phyloP scores from a whole-genome alignment of 2,888 invertebrate genomes.

The Microplitis manilae region DNA sequence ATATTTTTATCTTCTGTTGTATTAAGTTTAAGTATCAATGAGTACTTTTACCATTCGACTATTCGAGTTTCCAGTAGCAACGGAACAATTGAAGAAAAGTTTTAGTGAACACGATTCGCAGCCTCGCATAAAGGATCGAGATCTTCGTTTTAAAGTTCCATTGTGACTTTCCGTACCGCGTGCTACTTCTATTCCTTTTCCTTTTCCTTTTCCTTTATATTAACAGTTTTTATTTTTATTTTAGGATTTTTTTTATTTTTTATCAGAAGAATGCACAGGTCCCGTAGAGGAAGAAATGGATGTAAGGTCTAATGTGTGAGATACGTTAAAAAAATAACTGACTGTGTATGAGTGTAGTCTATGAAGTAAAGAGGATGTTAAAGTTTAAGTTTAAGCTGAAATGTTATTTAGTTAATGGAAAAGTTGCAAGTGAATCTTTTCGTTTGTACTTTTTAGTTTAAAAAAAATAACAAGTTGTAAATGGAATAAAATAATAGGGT shows the following conservation, averaged over 20 bases:
- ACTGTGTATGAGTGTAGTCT: neutral
- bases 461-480: neutral
- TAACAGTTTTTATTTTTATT: neutral
- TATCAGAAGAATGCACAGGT: neutral
- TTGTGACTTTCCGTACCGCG: conserved; percentile 30
- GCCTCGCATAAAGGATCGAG: conserved; percentile 47
- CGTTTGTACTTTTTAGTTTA: neutral
- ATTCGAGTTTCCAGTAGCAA: conserved; percentile 50
- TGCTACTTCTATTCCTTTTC: conserved; percentile 38
- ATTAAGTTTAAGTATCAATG: conserved; percentile 31
- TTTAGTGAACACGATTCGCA: conserved; percentile 52
- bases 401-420: conserved; percentile 1
- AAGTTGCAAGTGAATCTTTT: neutral
- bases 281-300: conserved; percentile 8
- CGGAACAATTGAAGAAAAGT: conserved; percentile 59
- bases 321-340: neutral
- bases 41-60: conserved; percentile 57
- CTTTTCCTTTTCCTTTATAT: conserved; percentile 41
- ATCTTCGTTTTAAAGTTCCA: conserved; percentile 39
- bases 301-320: neutral
- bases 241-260: neutral
- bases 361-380: neutral
- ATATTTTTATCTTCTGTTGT: conserved; percentile 51
- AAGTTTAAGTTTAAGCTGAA: neutral
- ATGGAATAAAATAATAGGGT: neutral